These are phyloP conservation scores for Drosophila peninsularis DNA, from an alignment of 2,888 invertebrate genomes.

Conservation along the genomic window DNA sequence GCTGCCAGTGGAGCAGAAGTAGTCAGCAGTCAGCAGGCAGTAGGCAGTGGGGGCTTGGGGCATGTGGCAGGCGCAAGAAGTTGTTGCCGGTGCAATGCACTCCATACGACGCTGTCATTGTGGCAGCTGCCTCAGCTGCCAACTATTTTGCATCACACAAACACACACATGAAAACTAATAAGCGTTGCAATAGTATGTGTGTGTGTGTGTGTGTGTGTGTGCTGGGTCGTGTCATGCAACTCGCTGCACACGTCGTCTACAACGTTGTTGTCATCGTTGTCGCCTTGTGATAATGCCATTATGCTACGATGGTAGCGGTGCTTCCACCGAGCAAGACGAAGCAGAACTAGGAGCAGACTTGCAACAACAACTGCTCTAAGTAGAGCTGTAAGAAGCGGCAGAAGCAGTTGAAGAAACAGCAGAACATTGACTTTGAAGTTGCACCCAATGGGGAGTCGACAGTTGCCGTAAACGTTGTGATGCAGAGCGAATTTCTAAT, in stretches of 20 bases:
- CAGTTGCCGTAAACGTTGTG: slow-evolving; percentile 11
- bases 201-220: slow-evolving; percentile 18
- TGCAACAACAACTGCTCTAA: slow-evolving; percentile 10
- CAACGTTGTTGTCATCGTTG: slow-evolving; percentile 42
- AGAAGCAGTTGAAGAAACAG: slow-evolving; percentile 4
- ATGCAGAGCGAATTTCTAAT: slow-evolving; percentile 41
- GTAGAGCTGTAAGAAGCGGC: slow-evolving; percentile 7
- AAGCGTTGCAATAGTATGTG: slow-evolving; percentile 37
- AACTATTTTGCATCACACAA: slow-evolving; percentile 74
- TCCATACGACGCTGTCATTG: slow-evolving; percentile 60
- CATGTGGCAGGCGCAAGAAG: slow-evolving; percentile 51
- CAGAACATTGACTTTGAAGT: slow-evolving; percentile 58
- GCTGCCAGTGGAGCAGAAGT: slow-evolving; percentile 71
- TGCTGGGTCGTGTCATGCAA: slow-evolving; percentile 59
- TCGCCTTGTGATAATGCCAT: slow-evolving; percentile 74
- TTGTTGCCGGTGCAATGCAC: slow-evolving; percentile 69
- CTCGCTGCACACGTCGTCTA: slow-evolving; percentile 45
- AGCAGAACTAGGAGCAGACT: slow-evolving; percentile 6
- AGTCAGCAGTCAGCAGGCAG: slow-evolving; percentile 41
- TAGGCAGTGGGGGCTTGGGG: slow-evolving; percentile 12
- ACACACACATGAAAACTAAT: slow-evolving; percentile 38
- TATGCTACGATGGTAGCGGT: slow-evolving; percentile 69
- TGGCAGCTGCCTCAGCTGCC: slow-evolving; percentile 68
- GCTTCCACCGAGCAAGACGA: slow-evolving; percentile 45
- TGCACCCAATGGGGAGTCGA: slow-evolving; percentile 22